Conservation (phyloP, 2,113 vertebrate species). For the Festucalex cinctus region DNA sequence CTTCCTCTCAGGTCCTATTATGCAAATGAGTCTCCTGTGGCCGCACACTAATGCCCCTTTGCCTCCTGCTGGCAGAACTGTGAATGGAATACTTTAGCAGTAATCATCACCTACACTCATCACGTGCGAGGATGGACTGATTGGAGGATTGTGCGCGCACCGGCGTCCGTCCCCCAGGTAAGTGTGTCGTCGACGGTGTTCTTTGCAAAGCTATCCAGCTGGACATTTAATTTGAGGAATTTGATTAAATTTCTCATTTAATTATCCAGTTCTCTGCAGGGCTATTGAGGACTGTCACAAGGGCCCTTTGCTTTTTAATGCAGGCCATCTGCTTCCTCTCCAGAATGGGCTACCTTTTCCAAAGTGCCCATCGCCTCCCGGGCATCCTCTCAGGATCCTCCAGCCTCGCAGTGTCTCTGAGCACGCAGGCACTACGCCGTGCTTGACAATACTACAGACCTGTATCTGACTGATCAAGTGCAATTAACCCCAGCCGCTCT, state of each 20-base stretch:
- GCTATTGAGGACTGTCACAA: slow-evolving; percentile 76
- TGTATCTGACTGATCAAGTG: slow-evolving; percentile 44
- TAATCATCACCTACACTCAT: slow-evolving; percentile 73
- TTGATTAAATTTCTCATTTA: slow-evolving; percentile 82
- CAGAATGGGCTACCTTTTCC: slow-evolving; percentile 67
- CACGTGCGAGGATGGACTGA: slow-evolving; percentile 59
- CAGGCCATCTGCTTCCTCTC: slow-evolving; percentile 77
- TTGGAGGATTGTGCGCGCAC: slow-evolving; percentile 65
- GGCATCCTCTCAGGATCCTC: slow-evolving; percentile 52
- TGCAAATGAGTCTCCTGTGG: slow-evolving; percentile 65
- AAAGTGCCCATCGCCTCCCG: slow-evolving; percentile 56
- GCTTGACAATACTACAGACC: slow-evolving; percentile 42
- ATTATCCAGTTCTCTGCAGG: slow-evolving; percentile 77
- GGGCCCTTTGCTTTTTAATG: slow-evolving; percentile 75
- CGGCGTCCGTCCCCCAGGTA: slow-evolving; percentile 64
- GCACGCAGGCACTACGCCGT: slow-evolving; percentile 22
- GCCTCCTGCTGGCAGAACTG: slow-evolving; percentile 68
- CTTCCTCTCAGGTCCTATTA: slow-evolving; percentile 58
- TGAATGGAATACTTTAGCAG: slow-evolving; percentile 74
- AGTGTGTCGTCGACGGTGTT: slow-evolving; percentile 69
- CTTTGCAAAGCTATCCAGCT: slow-evolving; percentile 74
- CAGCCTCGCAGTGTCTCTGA: slow-evolving; percentile 36
- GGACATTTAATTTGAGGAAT: slow-evolving; percentile 82
- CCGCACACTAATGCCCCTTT: slow-evolving; percentile 59
- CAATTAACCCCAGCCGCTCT: slow-evolving; percentile 46